Evolutionary conservation across 2,888 invertebrate species (phyloP).

Genomic region (Sinohyriopsis cumingii): DNA sequence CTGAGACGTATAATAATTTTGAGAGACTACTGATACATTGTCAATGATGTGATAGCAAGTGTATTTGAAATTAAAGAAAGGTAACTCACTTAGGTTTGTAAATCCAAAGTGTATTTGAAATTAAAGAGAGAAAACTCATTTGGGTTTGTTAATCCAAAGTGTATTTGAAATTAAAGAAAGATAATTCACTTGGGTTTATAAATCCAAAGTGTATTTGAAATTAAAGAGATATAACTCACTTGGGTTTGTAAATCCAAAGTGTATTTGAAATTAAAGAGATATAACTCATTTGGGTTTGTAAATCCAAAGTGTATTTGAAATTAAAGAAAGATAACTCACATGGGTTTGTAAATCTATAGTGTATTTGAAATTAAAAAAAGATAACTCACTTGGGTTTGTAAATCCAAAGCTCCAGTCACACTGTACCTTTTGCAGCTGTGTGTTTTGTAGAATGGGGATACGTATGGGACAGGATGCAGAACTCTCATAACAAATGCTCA

Average conservation of each 20-base stretch:
- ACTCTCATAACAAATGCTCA: constrained; percentile 12
- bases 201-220: too few relatives aligned
- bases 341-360: constrained; percentile 9
- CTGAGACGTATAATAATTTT: too few relatives aligned
- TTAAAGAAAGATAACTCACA: background rate
- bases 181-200: constrained; percentile 4
- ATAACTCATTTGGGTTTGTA: constrained; percentile 4
- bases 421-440: constrained; percentile 7
- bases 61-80: too few relatives aligned
- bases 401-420: constrained; percentile 10
- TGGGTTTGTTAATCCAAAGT: constrained; percentile 11
- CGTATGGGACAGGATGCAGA: constrained; percentile 7
- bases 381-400: constrained; percentile 5
- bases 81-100: constrained; percentile 4
- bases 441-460: constrained; percentile 7
- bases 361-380: too few relatives aligned
- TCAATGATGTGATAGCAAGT: too few relatives aligned
- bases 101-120: too few relatives aligned
- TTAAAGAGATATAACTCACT: background rate
- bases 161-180: too few relatives aligned
- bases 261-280: too few relatives aligned
- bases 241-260: constrained; percentile 11
- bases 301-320: too few relatives aligned
- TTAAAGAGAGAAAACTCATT: background rate
- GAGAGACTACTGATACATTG: too few relatives aligned